Conservation (phyloP, 1,140 invertebrate genomes). For the Monochamus saltuarius region DNA sequence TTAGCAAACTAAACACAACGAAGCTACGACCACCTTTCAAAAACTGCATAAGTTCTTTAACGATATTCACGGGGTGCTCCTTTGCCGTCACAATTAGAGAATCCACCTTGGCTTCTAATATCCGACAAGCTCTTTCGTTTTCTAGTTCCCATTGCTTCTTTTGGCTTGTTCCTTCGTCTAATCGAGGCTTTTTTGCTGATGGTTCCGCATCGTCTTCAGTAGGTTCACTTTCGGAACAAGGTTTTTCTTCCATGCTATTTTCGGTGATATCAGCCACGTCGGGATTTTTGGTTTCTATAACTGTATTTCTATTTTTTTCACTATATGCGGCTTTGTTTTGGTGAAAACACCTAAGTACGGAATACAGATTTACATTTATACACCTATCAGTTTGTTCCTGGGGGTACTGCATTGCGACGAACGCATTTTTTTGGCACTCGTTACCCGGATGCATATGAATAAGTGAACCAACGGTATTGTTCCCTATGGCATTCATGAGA, state of each 20-base stretch:
- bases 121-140: slow-evolving; percentile 60
- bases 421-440: slow-evolving; percentile 71
- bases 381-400: slow-evolving; percentile 66
- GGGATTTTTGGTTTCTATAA: neutral
- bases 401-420: slow-evolving; percentile 76
- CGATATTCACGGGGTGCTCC: slow-evolving; percentile 81
- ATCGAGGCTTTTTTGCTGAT: slow-evolving; percentile 35
- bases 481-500: slow-evolving; percentile 72
- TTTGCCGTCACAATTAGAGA: slow-evolving; percentile 77
- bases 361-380: slow-evolving; percentile 71
- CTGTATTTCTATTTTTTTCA: neutral
- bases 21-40: slow-evolving; percentile 78
- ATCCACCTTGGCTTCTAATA: slow-evolving; percentile 68
- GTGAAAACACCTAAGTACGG: slow-evolving; percentile 65
- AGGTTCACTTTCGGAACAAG: neutral
- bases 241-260: neutral
- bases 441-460: slow-evolving; percentile 80
- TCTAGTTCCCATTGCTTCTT: slow-evolving; percentile 67
- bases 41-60: slow-evolving; percentile 72
- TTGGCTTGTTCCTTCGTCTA: slow-evolving; percentile 18
- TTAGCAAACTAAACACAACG: slow-evolving; percentile 76
- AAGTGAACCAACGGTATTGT: slow-evolving; percentile 61
- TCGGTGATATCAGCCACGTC: neutral
- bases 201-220: slow-evolving; percentile 21
- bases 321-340: slow-evolving; percentile 51